phyloP scores from a whole-genome alignment of 1,140 invertebrate genomes.

The Drosophila bifasciata region DNA sequence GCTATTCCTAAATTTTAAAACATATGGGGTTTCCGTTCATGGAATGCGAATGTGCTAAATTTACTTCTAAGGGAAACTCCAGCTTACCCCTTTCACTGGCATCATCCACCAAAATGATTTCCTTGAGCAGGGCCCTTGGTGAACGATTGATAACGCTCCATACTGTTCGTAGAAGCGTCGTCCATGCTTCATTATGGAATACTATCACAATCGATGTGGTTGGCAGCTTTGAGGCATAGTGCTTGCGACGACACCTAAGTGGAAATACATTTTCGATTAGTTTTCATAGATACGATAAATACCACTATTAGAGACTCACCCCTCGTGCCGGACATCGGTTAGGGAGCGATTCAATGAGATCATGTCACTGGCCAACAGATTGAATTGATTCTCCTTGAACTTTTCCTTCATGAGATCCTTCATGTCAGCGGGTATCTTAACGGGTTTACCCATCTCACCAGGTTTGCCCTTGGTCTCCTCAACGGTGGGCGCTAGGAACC shows the following conservation, averaged over 20 bases:
- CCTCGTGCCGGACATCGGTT: conserved; percentile 95
- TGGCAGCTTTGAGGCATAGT: conserved; percentile 91
- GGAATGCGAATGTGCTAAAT: too few species aligned
- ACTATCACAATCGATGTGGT: conserved; percentile 97
- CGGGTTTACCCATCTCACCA: conserved; percentile 95
- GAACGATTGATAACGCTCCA: conserved; percentile 98
- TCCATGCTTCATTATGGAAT: conserved; percentile 99
- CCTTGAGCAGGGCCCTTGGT: conserved; percentile 92
- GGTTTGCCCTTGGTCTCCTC: conserved; percentile 88
- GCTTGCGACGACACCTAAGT: conserved; percentile 90
- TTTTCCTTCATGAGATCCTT: conserved; percentile 96
- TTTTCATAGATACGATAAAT: too few species aligned
- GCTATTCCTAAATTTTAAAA: too few species aligned
- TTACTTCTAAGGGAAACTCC: conserved; percentile 85
- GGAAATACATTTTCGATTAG: not conserved
- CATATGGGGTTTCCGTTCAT: too few species aligned
- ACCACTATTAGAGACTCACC: conserved; percentile 87
- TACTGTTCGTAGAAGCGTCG: conserved; percentile 96
- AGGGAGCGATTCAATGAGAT: conserved; percentile 98
- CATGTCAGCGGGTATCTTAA: conserved; percentile 92
- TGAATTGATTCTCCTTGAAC: conserved; percentile 99
- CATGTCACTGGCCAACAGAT: conserved; percentile 98
- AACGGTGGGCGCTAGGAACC: conserved; percentile 89
- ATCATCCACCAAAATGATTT: conserved; percentile 98
- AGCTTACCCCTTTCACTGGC: conserved; percentile 91